Evolutionary conservation across 2,113 vertebrate species (phyloP).

Genomic region (Gavia stellata): DNA sequence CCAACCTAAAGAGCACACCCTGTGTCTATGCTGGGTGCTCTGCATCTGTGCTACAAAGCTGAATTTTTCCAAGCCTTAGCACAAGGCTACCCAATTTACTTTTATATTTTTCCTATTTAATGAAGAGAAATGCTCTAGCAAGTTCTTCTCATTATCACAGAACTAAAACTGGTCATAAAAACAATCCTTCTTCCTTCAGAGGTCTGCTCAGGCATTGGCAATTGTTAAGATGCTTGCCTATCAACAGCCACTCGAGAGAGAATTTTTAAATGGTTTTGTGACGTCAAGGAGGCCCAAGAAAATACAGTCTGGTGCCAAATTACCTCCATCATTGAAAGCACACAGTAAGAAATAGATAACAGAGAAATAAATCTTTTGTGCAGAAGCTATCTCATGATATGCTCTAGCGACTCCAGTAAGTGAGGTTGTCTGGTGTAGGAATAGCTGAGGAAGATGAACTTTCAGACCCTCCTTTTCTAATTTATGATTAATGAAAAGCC

Average conservation of each 20-base stretch:
- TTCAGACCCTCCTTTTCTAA: neutral
- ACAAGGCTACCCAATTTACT: neutral
- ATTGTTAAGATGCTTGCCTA: slow-evolving; percentile 73
- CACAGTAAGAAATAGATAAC: slow-evolving; percentile 60
- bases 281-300: slow-evolving; percentile 75
- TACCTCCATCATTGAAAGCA: slow-evolving; percentile 57
- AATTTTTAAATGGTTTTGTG: slow-evolving; percentile 81
- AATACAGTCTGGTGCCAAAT: slow-evolving; percentile 64
- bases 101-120: neutral
- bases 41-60: neutral
- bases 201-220: neutral
- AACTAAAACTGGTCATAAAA: neutral
- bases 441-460: slow-evolving; percentile 9
- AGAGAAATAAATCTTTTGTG: slow-evolving; percentile 19
- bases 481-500: slow-evolving; percentile 53
- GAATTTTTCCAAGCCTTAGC: neutral
- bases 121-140: neutral
- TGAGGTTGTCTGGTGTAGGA: neutral
- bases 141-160: neutral
- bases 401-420: neutral
- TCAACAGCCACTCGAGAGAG: slow-evolving; percentile 79
- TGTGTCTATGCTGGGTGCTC: neutral
- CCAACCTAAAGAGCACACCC: slow-evolving; percentile 42
- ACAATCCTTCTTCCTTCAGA: neutral
- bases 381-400: neutral